Conservation (phyloP, 1,140 invertebrate species). For the Phymastichus coffea region DNA sequence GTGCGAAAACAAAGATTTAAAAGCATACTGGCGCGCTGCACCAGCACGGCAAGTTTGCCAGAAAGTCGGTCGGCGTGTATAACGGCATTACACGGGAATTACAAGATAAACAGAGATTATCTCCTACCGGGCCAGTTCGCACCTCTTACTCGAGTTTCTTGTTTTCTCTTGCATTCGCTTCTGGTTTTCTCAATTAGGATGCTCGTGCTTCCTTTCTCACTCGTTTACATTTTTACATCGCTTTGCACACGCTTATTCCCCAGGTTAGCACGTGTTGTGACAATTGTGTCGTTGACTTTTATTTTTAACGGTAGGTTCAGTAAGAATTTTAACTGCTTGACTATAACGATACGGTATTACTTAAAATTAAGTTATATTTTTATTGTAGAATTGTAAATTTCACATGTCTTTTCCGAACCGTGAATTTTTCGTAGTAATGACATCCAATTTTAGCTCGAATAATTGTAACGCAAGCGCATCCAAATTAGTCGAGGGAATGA, state of each 20-base stretch:
- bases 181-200: background rate
- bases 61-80: slow-evolving; percentile 28
- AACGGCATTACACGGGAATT: slow-evolving; percentile 41
- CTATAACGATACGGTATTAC: too few relatives aligned
- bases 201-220: background rate
- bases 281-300: too few relatives aligned
- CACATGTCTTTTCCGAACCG: too few relatives aligned
- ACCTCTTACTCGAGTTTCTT: slow-evolving; percentile 25
- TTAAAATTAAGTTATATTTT: too few relatives aligned
- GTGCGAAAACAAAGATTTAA: slow-evolving; percentile 43
- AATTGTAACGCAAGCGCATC: too few relatives aligned
- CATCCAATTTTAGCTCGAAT: too few relatives aligned
- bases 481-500: too few relatives aligned
- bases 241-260: slow-evolving; percentile 16
- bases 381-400: too few relatives aligned
- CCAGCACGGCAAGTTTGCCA: slow-evolving; percentile 28
- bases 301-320: too few relatives aligned
- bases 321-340: too few relatives aligned
- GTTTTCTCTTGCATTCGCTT: slow-evolving; percentile 7
- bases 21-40: slow-evolving; percentile 36
- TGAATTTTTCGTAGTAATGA: too few relatives aligned
- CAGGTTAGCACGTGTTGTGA: too few relatives aligned
- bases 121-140: slow-evolving; percentile 28
- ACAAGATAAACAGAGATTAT: slow-evolving; percentile 46
- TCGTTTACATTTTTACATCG: background rate